These are phyloP conservation scores for Synergus itoensis DNA, from an alignment of 2,888 invertebrate species.

Conservation along the genomic window DNA sequence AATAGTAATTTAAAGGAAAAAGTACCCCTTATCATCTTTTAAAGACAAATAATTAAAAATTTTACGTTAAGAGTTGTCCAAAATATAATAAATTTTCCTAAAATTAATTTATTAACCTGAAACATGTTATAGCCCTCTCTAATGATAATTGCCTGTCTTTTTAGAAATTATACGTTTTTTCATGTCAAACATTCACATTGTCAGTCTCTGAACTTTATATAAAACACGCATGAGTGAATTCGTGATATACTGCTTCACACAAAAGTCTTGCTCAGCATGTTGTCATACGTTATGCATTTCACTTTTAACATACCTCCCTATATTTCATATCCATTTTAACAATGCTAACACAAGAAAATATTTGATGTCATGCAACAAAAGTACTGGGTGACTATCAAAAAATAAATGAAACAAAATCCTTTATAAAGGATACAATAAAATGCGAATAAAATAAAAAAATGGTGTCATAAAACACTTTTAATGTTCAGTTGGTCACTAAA, in stretches of 20 bases:
- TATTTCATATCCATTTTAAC: conserved; percentile 19
- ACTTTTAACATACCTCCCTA: conserved; percentile 15
- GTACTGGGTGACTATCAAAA: background rate
- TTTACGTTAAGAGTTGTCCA: too few species aligned
- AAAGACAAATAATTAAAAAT: too few species aligned
- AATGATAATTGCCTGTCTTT: background rate
- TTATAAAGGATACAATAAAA: background rate
- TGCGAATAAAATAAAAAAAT: background rate
- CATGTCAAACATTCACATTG: background rate
- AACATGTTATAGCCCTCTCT: background rate
- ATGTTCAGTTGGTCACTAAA: background rate
- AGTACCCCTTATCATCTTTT: too few species aligned
- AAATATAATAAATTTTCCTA: background rate
- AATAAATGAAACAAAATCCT: too few species aligned
- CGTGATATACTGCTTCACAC: conserved; percentile 14
- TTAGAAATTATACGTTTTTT: background rate
- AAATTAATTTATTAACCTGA: background rate
- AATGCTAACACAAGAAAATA: background rate
- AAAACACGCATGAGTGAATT: conserved; percentile 26
- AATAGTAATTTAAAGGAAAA: too few species aligned
- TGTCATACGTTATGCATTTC: background rate
- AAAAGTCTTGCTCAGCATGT: conserved; percentile 17
- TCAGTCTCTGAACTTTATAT: background rate
- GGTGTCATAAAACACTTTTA: background rate
- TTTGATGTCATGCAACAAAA: background rate